phyloP scores from a whole-genome alignment of 1,140 invertebrate genomes.

The Drosophila neocordata region DNA sequence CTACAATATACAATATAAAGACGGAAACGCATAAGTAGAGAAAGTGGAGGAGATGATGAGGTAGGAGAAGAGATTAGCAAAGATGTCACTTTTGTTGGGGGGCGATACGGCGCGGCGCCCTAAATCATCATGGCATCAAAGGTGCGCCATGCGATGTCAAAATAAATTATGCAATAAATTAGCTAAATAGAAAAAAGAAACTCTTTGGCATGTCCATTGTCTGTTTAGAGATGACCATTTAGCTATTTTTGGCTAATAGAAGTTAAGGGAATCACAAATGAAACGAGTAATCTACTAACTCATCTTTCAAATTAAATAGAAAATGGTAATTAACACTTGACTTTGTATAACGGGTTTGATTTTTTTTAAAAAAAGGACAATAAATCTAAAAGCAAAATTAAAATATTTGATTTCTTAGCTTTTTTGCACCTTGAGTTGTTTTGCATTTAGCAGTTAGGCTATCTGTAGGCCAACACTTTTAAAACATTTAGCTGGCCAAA shows the following conservation, averaged over 20 bases:
- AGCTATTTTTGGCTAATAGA: neutral
- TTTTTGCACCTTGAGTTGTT: neutral
- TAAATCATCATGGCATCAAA: constrained; percentile 72
- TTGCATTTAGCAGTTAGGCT: neutral
- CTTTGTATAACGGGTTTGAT: too few species aligned
- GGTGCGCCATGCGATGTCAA: constrained; percentile 62
- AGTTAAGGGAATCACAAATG: neutral
- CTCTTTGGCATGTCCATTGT: constrained; percentile 38
- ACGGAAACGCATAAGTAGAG: neutral
- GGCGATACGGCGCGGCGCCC: constrained; percentile 41
- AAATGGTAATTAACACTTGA: too few species aligned
- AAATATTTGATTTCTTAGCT: neutral
- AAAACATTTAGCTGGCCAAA: constrained; percentile 46
- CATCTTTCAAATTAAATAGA: too few species aligned
- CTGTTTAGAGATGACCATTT: constrained; percentile 42
- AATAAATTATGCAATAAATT: constrained; percentile 78
- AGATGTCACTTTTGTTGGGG: constrained; percentile 44
- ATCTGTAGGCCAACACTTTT: constrained; percentile 28
- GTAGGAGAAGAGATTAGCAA: constrained; percentile 17
- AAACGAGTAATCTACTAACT: too few species aligned
- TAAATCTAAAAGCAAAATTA: too few species aligned
- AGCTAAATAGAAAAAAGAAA: constrained; percentile 27
- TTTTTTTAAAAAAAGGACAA: too few species aligned
- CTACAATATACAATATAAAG: constrained; percentile 47
- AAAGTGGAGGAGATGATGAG: constrained; percentile 3